Base-by-base conservation (phyloP, 2,797 vertebrate genomes). In the Sebastes trivittatus region DNA sequence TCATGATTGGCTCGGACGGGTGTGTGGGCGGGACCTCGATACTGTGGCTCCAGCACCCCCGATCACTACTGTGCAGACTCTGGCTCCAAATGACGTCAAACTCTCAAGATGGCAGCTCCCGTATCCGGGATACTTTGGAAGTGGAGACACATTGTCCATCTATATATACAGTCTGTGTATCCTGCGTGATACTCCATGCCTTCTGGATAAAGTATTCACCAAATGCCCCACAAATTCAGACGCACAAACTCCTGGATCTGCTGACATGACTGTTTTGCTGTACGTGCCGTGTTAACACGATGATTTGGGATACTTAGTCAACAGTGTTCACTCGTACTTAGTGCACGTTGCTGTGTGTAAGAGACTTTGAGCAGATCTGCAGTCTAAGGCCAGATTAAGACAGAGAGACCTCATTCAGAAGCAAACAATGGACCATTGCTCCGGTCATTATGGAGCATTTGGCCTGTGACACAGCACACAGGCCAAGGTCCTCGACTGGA, bases 381-480 rank as follows among this genome's bases (percentile, higher is more conserved):
- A 77, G 90, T 90, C 90, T 93, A 72, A 91, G 84, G 87, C 90
- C 89, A 91, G 93, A 95, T 95, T 96, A 95, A 91, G 88, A 91
- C 87, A 92, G 93, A 95, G 92, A 87, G 93, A 80, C 68, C 88
- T 93, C 87, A 92, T 95, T 96, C 92, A 95, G 84, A 75, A 52
- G 84, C 77, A 93, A 95, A 96, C 95, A 96, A 96, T 95, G 92
- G 89, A 71, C 88, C 91, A 91, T 94, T 95, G 94, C 93, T 95
- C 80, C 46, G 80, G 83, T 87, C 89, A 89, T 95, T 93, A 95
- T 92, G 86, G 94, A 46, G 91, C 87, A 89, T 89, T 95, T 94
- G 90, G 90, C 89, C 89, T 83, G 82, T 89, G 90, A 93, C 89
- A 89, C 84, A 77, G 85, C 91, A 89, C 68, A 84, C 81, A 78